Evolutionary conservation across 1,140 invertebrate genomes (phyloP), one percentile per base, ranked within the genome.

Genomic region (Drosophila albomicans): DNA sequence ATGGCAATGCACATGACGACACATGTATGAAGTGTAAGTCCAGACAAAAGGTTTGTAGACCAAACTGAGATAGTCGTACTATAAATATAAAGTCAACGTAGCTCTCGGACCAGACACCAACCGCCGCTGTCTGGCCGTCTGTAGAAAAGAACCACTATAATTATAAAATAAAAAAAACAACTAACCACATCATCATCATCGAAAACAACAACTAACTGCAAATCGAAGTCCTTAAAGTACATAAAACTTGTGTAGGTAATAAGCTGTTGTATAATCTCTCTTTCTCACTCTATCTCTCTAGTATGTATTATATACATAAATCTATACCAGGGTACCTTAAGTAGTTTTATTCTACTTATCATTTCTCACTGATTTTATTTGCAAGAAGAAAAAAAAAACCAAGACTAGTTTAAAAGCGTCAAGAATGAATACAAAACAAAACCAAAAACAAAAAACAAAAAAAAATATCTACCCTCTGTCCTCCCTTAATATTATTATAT

Each of bases 401-500:
- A 57, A 66, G 68, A 64, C 54, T 87, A 87, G 79, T 67, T 65
- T 38, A 10, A 45, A 81, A 76, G 57, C 41, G 67, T 79, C 46
- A 81, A 86, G 63, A 93, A 82, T 67, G 67, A 80, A 81, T 62
- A 66, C 51, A 35, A 49, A 65, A 69, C 46, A 64, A 71, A 59
- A 64, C 71, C 16, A 20, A 20, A 20, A 20, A 20, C 3, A 20
- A 82, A 71, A 71, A 62, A 61, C 59, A 76, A 64, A 78, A 80
- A 84, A 79, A 89, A 90, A 79, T 75, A 89, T 78, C 81, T 88
- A 86, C 81, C 91, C 88, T 88, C 75, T 92, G 80, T 75, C 84
- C 84, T 82, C 90, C 84, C 81, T 87, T 91, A 91, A 91, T 91
- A 91, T 91, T 91, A 91, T 91, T 91, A 91, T 91, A 91, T 91